phyloP scores from a whole-genome alignment of 1,140 invertebrate genomes.

The Acyrthosiphon pisum region DNA sequence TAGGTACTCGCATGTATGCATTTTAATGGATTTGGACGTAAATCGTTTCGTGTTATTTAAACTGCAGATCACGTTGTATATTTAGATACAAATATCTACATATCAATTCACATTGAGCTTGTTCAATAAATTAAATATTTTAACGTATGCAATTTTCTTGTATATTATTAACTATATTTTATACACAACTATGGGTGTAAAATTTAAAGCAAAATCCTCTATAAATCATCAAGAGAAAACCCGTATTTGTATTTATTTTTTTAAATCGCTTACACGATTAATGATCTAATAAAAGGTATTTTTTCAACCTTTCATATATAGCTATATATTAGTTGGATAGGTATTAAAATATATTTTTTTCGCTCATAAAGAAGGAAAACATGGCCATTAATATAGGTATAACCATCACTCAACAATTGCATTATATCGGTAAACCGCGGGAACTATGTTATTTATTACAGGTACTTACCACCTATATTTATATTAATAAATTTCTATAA shows the following conservation, averaged over 20 bases:
- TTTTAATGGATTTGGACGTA: background rate
- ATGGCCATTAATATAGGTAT: background rate
- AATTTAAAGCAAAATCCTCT: background rate
- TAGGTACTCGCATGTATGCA: too few species aligned
- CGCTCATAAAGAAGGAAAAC: background rate
- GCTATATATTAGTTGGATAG: background rate
- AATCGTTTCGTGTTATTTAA: background rate
- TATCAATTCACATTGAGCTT: background rate
- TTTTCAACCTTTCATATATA: background rate
- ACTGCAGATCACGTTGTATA: too few species aligned
- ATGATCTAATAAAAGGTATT: conserved; percentile 12
- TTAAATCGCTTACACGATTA: background rate
- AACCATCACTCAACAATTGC: background rate
- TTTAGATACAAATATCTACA: background rate
- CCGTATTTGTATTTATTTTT: background rate
- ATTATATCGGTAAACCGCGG: background rate
- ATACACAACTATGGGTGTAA: background rate
- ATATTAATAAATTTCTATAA: background rate
- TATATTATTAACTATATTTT: background rate
- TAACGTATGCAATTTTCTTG: background rate
- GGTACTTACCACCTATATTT: background rate
- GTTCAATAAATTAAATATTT: background rate
- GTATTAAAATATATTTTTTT: background rate
- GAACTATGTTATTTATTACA: background rate
- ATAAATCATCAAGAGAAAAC: background rate